Percentiles rank a stretch among this genome's conserved stretches.
phyloP scores from a whole-genome alignment of 2,113 vertebrate species.

The Notiomystis cincta region DNA sequence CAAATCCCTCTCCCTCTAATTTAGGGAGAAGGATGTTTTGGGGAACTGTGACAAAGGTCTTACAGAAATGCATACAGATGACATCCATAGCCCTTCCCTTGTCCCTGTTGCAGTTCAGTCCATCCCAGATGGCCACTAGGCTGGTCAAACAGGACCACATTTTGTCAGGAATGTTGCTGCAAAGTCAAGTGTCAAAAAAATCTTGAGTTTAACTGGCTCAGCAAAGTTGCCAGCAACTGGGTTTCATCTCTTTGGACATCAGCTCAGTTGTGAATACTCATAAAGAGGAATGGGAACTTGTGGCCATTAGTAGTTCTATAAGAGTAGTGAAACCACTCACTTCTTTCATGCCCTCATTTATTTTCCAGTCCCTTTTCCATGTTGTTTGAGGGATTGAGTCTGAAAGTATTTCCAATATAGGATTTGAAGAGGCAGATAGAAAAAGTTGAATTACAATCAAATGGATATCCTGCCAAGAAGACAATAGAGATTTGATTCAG shows the following conservation, averaged over 20 bases:
- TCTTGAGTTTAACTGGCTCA: neutral
- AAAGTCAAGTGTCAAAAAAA: neutral
- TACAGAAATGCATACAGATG: neutral
- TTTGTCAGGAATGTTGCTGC: neutral
- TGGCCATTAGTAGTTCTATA: neutral
- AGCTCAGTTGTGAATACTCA: neutral
- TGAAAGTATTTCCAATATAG: neutral
- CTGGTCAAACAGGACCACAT: neutral
- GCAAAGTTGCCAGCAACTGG: neutral
- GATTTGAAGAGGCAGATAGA: neutral
- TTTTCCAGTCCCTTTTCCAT: neutral
- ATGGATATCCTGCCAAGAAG: neutral
- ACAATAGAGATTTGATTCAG: neutral
- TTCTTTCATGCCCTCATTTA: neutral
- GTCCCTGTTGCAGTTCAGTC: fast-evolving
- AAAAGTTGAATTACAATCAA: neutral
- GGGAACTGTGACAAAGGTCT: neutral
- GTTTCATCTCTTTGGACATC: neutral
- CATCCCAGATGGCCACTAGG: neutral
- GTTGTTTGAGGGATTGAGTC: neutral
- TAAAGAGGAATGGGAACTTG: neutral
- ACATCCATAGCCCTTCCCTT: no score
- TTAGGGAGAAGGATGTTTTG: neutral
- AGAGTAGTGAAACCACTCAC: neutral
- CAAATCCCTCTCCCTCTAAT: neutral